Base-by-base conservation (phyloP, 2,888 invertebrate genomes). In the Euproctis similis region DNA sequence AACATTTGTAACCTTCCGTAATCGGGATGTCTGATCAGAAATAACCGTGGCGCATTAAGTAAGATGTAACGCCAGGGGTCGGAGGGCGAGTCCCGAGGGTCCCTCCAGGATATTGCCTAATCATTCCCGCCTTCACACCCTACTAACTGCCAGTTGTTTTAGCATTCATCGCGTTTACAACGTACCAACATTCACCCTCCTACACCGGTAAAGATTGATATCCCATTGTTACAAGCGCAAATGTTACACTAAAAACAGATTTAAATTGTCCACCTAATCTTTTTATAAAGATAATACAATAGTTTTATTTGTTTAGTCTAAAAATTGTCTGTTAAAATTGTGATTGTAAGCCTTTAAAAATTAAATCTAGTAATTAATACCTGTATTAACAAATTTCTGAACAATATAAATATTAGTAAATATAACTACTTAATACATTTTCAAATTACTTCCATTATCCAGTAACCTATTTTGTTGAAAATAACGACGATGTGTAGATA, bases 61-160 rank as follows among this genome's bases (percentile, higher is more conserved):
- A 69, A 78, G 77, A 75, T 67, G 76, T 78, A 68, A 59, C 68
- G 46, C 62, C 55, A 64, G 70, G 73, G 69, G 71, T 66, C 67
- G 64, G 51, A 59, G 69, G 67, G 66, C 52, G 60, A 56, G 61
- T 42, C 56, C 58, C 65, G 66, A 71, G 75, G 78, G 59, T 56
- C 42, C 59, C n/a, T n/a, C 55, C 66, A 67, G 76, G 74, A 80
- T 81, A 82, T 84, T 81, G 82, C 78, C 82, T 76, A 78, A 82
- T 84, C 82, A 84, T 80, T 61, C 75, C 69, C 66, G 70, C 74
- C 61, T 75, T 77, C 78, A 65, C 81, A 74, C 82, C 78, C 81
- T 72, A 71, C 73, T 74, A 74, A 73, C 74, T 63, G 76, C 68
- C 71, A 67, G 80, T 80, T 84, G 81, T 81, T 82, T 82, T 78